Conservation (phyloP, 2,888 invertebrate species). For the Drosophila formosana region DNA sequence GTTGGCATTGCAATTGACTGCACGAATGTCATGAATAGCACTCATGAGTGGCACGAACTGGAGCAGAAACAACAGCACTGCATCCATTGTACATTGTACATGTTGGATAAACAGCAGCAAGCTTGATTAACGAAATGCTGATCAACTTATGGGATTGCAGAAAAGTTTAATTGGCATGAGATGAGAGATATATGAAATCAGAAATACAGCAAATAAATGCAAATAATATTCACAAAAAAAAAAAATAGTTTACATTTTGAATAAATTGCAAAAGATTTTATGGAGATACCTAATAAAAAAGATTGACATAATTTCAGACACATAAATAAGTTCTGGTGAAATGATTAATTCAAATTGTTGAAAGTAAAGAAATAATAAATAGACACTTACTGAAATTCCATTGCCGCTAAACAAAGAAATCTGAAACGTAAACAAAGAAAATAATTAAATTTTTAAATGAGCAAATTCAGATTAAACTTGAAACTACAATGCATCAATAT, state of each 20-base stretch:
- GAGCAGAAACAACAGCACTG: background rate
- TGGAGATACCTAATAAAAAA: too few relatives aligned
- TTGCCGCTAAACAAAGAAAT: background rate
- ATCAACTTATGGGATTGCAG: background rate
- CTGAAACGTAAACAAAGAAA: background rate
- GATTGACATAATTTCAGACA: too few relatives aligned
- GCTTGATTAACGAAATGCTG: background rate
- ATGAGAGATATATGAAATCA: background rate
- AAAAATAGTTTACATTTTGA: too few relatives aligned
- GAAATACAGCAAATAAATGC: too few relatives aligned
- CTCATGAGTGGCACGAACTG: conserved; percentile 18
- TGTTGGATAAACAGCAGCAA: background rate
- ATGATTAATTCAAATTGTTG: too few relatives aligned
- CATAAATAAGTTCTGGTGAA: too few relatives aligned
- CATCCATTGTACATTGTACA: background rate
- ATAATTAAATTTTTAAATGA: background rate
- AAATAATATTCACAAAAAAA: too few relatives aligned
- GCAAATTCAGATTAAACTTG: background rate
- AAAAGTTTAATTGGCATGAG: background rate
- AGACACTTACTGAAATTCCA: background rate
- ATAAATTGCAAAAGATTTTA: too few relatives aligned
- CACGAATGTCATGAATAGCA: conserved; percentile 29
- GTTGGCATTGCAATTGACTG: conserved; percentile 18
- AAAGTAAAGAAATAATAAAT: background rate
- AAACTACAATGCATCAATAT: too few relatives aligned